Evolutionary conservation across 2,888 invertebrate species (phyloP).

Genomic region (Andrena bucephala): DNA sequence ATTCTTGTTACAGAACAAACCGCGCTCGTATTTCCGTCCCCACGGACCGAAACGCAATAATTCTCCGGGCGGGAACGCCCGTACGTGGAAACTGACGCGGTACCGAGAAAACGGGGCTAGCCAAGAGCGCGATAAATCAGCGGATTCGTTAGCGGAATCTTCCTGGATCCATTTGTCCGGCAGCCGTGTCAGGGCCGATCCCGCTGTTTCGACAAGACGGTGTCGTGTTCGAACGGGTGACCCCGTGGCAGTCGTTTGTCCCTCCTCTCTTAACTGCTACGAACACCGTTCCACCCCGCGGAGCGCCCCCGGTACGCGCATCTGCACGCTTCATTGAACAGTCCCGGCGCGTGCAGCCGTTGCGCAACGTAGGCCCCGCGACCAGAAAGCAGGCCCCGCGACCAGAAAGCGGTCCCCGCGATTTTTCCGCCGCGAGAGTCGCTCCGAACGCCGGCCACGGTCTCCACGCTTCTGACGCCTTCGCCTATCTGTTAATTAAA

Average conservation of each 20-base stretch:
- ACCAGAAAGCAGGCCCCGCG: conserved; percentile 46
- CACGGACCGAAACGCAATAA: conserved; percentile 38
- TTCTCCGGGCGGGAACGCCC: conserved; percentile 29
- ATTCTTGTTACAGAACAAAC: conserved; percentile 42
- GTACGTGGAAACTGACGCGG: conserved; percentile 36
- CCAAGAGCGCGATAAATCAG: conserved; percentile 76
- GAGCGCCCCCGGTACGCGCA: conserved; percentile 58
- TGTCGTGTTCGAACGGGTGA: conserved; percentile 77
- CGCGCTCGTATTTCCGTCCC: conserved; percentile 49
- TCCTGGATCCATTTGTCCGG: conserved; percentile 68
- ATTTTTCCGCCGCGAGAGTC: conserved; percentile 25
- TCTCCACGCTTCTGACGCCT: conserved; percentile 41
- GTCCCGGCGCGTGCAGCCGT: conserved; percentile 76
- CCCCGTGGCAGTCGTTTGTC: conserved; percentile 68
- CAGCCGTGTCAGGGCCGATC: conserved; percentile 69
- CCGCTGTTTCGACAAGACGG: conserved; percentile 77
- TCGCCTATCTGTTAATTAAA: conserved; percentile 67
- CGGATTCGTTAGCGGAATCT: conserved; percentile 77
- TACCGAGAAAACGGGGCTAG: conserved; percentile 34
- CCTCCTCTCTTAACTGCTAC: conserved; percentile 53
- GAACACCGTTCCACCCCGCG: background rate
- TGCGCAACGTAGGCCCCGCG: conserved; percentile 64
- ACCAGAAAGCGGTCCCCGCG: conserved; percentile 47
- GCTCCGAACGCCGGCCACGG: conserved; percentile 27
- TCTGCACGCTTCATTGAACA: conserved; percentile 78